phyloP scores from a whole-genome alignment of 2,888 invertebrate genomes.

The Meteorus colon region DNA sequence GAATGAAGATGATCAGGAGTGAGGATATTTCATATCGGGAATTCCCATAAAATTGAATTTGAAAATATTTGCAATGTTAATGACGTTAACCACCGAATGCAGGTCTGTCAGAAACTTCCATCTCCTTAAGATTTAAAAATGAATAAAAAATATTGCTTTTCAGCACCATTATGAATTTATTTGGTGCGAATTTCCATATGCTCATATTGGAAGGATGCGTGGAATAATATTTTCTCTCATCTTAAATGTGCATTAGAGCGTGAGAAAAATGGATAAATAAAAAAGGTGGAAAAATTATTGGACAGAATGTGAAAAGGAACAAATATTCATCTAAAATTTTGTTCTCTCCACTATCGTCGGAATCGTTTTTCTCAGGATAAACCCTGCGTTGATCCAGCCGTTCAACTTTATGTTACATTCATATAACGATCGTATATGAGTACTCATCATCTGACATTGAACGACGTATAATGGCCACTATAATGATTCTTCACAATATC shows the following conservation, averaged over 20 bases:
- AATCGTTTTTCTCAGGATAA: background rate
- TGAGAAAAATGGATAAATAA: background rate
- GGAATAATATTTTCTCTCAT: background rate
- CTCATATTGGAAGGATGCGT: too few species aligned
- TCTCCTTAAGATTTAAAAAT: too few species aligned
- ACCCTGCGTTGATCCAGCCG: background rate
- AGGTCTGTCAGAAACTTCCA: too few species aligned
- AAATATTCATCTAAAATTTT: background rate
- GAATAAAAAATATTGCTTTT: too few species aligned
- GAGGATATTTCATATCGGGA: too few species aligned
- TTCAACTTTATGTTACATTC: constrained; percentile 6
- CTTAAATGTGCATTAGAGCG: background rate
- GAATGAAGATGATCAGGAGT: too few species aligned
- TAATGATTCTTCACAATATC: background rate
- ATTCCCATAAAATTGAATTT: too few species aligned
- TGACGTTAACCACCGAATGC: too few species aligned
- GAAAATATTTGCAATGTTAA: too few species aligned
- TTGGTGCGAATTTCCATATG: too few species aligned
- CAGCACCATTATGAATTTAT: too few species aligned
- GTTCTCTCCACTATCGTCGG: background rate
- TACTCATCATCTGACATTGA: background rate
- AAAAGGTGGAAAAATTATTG: background rate
- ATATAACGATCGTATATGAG: background rate
- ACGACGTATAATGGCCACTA: background rate
- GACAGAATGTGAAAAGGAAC: background rate